phyloP scores from a whole-genome alignment of 2,113 vertebrate species.

The Centropus unirufus region DNA sequence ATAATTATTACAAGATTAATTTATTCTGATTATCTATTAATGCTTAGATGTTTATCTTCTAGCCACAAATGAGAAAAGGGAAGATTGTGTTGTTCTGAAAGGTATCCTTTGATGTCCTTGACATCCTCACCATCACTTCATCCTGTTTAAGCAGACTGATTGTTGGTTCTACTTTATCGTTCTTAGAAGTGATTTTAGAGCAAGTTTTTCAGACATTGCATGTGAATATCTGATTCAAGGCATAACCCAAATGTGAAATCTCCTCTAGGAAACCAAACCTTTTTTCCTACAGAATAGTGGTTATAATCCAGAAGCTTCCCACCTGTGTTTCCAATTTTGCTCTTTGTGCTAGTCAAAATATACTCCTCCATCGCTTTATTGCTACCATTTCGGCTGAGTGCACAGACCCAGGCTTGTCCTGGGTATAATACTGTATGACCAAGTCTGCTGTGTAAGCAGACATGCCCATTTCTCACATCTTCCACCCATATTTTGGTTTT shows the following conservation, averaged over 20 bases:
- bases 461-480: not conserved
- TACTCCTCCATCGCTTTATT: conserved; percentile 26
- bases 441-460: not conserved
- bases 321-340: conserved; percentile 28
- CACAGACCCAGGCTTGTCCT: not conserved
- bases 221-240: not conserved
- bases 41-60: not conserved
- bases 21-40: not conserved
- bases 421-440: not conserved
- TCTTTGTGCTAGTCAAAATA: conserved; percentile 49
- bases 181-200: not conserved
- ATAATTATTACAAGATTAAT: not conserved
- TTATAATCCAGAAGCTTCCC: conserved; percentile 44
- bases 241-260: not conserved
- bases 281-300: not conserved
- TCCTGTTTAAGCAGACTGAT: not conserved
- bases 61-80: not conserved
- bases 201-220: not conserved
- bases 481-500: not conserved
- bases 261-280: not conserved
- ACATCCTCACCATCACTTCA: not conserved
- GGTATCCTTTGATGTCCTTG: not conserved
- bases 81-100: not conserved
- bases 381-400: not conserved
- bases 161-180: not conserved